phyloP scores from a whole-genome alignment of 2,797 vertebrate species.

The Chromobotia macracanthus region DNA sequence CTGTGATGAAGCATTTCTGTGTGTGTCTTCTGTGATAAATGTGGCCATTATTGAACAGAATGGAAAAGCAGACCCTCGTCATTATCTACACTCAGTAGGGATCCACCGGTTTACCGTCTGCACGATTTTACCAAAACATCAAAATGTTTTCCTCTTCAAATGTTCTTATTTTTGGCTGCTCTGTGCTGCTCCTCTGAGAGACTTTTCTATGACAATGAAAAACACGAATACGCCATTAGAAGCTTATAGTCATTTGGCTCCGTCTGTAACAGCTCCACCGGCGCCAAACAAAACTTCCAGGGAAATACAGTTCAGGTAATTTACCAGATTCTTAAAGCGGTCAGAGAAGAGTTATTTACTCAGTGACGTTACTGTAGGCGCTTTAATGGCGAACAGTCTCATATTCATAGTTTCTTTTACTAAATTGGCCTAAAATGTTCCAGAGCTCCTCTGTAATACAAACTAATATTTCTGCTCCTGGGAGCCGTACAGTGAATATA shows the following conservation, averaged over 20 bases:
- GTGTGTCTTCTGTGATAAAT: slow-evolving; percentile 33
- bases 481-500: not conserved
- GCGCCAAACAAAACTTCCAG: slow-evolving; percentile 25
- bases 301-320: slow-evolving; percentile 24
- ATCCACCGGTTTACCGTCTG: not conserved
- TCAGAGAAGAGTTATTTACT: slow-evolving; percentile 16
- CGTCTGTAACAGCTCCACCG: not conserved
- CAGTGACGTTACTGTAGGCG: not conserved
- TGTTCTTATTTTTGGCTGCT: slow-evolving; percentile 43
- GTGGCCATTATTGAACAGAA: slow-evolving; percentile 37
- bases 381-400: not conserved
- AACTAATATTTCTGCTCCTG: not conserved
- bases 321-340: not conserved
- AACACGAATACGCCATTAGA: slow-evolving; percentile 31
- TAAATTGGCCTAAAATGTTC: not conserved
- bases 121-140: slow-evolving; percentile 25
- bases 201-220: slow-evolving; percentile 19
- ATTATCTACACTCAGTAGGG: slow-evolving; percentile 33
- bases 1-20: slow-evolving; percentile 14
- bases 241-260: slow-evolving; percentile 24
- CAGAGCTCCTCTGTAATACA: not conserved
- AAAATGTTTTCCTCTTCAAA: slow-evolving; percentile 38
- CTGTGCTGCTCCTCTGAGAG: slow-evolving; percentile 2
- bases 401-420: not conserved
- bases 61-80: slow-evolving; percentile 21